phyloP scores from a whole-genome alignment of 1,140 invertebrate species.

The Capitella teleta region DNA sequence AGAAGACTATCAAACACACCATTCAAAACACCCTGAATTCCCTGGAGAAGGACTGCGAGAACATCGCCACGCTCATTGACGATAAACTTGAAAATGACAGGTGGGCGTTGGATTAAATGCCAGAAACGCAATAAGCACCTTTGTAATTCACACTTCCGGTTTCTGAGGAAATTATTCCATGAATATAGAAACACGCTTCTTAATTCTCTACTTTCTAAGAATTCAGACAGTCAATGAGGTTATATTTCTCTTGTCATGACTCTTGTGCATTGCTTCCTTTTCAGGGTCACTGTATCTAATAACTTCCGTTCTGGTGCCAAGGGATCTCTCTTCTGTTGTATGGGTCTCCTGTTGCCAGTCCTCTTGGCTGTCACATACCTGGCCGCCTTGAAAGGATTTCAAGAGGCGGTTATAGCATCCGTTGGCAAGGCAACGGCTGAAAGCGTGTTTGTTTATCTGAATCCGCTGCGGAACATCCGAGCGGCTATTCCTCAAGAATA shows the following conservation, averaged over 20 bases:
- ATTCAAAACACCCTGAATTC: constrained; percentile 52
- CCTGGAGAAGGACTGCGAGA: constrained; percentile 48
- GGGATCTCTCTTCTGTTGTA: constrained; percentile 34
- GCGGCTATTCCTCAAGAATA: neutral
- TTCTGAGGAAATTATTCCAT: neutral
- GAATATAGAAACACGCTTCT: neutral
- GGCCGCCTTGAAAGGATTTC: no score
- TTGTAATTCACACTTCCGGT: neutral
- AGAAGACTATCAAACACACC: constrained; percentile 52
- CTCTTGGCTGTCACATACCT: constrained; percentile 40
- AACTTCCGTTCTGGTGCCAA: constrained; percentile 29
- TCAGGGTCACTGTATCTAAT: constrained; percentile 23
- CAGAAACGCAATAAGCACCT: neutral
- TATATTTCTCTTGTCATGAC: neutral
- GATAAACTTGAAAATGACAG: constrained; percentile 42
- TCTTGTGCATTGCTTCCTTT: constrained; percentile 14
- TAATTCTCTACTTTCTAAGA: neutral
- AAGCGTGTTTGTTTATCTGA: no score
- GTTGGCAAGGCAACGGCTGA: no score
- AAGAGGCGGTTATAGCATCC: no score
- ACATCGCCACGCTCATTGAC: constrained; percentile 43
- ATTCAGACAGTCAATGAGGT: neutral
- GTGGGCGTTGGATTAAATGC: constrained; percentile 13
- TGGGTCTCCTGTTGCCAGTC: constrained; percentile 40
- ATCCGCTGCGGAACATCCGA: neutral